A percentile compares a stretch with the other conserved stretches of the same genome.
These are phyloP conservation scores for Otis tarda DNA, from an alignment of 2,113 vertebrate genomes.

Conservation along the genomic window DNA sequence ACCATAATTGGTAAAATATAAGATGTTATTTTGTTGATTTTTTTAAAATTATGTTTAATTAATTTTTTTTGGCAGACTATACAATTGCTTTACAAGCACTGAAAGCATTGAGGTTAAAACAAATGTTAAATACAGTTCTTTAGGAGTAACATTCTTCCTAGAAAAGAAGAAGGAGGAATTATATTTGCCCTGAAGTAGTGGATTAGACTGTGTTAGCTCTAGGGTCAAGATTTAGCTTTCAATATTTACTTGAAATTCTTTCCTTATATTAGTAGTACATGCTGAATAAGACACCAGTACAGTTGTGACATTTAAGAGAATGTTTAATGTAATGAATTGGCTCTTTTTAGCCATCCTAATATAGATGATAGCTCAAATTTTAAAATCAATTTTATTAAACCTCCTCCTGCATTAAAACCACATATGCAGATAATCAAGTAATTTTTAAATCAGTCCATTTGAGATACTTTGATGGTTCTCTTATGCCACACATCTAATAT, in stretches of 20 bases:
- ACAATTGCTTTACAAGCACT: neutral
- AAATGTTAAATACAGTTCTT: neutral
- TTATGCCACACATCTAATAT: neutral
- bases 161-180: neutral
- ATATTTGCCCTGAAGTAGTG: neutral
- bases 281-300: neutral
- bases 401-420: neutral
- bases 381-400: neutral
- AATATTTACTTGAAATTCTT: slow-evolving; percentile 32
- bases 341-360: neutral
- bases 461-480: neutral
- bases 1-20: neutral
- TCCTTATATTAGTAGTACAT: neutral
- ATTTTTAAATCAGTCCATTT: neutral
- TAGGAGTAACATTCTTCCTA: neutral
- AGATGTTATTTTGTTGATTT: neutral
- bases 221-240: neutral
- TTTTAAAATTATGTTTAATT: neutral
- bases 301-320: neutral
- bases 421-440: neutral
- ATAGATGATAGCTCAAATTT: neutral
- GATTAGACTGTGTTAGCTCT: neutral
- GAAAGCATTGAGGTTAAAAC: neutral
- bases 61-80: neutral
- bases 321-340: neutral